Conservation (phyloP, 2,797 vertebrate genomes). For the Alca torda region DNA sequence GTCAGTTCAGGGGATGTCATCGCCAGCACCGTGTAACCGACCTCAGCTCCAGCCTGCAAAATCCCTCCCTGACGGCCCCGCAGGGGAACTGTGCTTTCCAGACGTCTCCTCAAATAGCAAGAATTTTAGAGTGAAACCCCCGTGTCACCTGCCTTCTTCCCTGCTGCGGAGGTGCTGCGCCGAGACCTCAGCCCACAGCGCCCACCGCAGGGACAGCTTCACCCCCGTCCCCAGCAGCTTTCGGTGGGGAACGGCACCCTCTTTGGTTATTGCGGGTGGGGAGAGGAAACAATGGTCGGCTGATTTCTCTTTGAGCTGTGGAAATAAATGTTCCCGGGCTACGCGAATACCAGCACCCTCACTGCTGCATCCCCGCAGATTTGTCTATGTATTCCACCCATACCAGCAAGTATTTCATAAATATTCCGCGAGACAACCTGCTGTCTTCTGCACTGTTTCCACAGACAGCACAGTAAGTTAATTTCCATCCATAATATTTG, state of each 20-base stretch:
- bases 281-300: background rate
- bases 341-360: background rate
- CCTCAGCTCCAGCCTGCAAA: background rate
- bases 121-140: background rate
- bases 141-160: background rate
- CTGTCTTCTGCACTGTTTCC: background rate
- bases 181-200: fast-evolving
- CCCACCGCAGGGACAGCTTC: fast-evolving
- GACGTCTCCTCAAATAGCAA: background rate
- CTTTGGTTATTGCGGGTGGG: background rate
- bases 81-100: background rate
- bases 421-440: background rate
- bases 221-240: background rate
- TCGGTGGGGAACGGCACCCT: background rate
- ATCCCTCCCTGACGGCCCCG: background rate
- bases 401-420: background rate
- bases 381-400: background rate
- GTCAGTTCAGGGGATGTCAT: background rate
- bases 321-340: background rate
- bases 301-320: background rate
- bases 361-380: background rate
- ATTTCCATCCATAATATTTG: slow-evolving; percentile 27
- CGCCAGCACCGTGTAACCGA: background rate
- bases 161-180: fast-evolving
- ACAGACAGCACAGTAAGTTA: background rate